A percentile compares a stretch with the other conserved stretches of the same genome.
These are phyloP conservation scores for Adelognathus sp. DNA, from an alignment of 2,888 invertebrate genomes.

Conservation along the genomic window DNA sequence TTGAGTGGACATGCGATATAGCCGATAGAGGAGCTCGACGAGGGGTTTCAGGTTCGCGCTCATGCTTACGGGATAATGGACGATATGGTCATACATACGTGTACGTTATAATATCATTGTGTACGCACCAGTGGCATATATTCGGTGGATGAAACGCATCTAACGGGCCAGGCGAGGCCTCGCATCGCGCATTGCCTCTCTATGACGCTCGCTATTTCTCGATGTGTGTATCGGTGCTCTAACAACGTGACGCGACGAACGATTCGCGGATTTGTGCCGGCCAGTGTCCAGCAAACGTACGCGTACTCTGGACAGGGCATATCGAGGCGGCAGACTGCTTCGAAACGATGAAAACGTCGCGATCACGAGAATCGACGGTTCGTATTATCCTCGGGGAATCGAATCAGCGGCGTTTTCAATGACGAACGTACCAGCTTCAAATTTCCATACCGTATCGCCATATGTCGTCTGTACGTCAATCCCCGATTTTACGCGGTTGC, in stretches of 20 bases:
- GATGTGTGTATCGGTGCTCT: constrained; percentile 24
- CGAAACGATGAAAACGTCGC: neutral
- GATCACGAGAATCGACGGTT: constrained; percentile 2
- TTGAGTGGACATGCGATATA: constrained; percentile 38
- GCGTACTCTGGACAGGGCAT: neutral
- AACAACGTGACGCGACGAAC: constrained; percentile 66
- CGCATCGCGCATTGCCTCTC: neutral
- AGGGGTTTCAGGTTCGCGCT: neutral
- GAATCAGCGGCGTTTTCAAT: neutral
- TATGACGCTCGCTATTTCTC: constrained; percentile 9
- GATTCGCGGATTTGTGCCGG: constrained; percentile 67
- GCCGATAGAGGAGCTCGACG: neutral
- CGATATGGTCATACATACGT: neutral
- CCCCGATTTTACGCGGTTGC: no score
- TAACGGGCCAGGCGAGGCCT: neutral
- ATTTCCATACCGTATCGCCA: neutral
- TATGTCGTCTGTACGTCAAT: neutral
- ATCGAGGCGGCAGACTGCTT: neutral
- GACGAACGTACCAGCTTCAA: neutral
- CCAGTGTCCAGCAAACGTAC: constrained; percentile 54
- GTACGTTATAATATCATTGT: neutral
- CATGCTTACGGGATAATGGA: neutral
- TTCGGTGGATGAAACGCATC: neutral
- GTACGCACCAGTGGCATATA: neutral
- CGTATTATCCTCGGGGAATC: neutral